Percentiles rank a stretch among this genome's conserved stretches.
phyloP scores from a whole-genome alignment of 2,888 invertebrate species.

The Ormyrus pomaceus region DNA sequence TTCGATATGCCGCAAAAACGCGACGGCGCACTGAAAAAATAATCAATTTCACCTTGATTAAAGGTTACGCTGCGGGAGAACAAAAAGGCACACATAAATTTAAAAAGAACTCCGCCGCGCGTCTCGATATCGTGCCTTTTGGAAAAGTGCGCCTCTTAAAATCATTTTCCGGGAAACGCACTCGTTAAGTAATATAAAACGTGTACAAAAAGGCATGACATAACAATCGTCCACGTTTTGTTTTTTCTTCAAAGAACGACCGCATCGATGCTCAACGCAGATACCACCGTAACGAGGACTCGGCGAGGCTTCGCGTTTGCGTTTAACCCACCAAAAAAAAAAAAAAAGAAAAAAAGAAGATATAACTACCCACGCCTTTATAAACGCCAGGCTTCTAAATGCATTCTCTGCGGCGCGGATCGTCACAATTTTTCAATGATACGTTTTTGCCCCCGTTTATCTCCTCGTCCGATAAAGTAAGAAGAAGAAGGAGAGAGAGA shows the following conservation, averaged over 20 bases:
- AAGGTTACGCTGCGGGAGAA: too few species aligned
- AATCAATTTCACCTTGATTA: too few species aligned
- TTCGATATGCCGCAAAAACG: too few species aligned
- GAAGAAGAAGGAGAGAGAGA: constrained; percentile 5
- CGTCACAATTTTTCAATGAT: too few species aligned
- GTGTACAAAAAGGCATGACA: constrained; percentile 4
- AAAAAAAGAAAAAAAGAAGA: too few species aligned
- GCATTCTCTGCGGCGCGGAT: constrained; percentile 20
- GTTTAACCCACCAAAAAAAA: too few species aligned
- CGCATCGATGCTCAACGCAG: constrained; percentile 9
- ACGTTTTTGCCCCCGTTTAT: not conserved
- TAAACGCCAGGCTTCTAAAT: not conserved
- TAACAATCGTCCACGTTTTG: not conserved
- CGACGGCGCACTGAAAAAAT: too few species aligned
- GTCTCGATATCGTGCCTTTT: not conserved
- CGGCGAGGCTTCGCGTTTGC: too few species aligned
- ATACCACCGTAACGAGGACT: not conserved
- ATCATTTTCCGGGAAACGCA: not conserved
- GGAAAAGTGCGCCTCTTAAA: not conserved
- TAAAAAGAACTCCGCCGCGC: too few species aligned
- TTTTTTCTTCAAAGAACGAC: not conserved
- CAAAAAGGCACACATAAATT: too few species aligned
- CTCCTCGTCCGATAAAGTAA: not conserved
- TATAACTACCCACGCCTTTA: too few species aligned
- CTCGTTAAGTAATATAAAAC: constrained; percentile 2